Base-by-base conservation (phyloP, 2,888 invertebrate genomes). In the Eulithis testata region DNA sequence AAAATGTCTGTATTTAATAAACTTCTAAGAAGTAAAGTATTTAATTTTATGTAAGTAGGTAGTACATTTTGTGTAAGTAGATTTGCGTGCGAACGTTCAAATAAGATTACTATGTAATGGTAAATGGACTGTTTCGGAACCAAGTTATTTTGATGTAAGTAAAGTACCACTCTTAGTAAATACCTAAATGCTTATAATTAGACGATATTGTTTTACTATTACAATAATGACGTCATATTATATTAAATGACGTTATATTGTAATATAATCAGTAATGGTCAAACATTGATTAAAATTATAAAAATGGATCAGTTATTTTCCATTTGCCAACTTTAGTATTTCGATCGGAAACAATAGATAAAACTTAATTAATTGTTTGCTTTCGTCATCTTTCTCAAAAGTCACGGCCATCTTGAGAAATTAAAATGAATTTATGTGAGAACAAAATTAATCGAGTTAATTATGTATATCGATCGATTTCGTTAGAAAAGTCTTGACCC, bases 401-500 rank as follows among this genome's bases (percentile, higher is more conserved):
- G 67, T 60, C 67, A 67, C 57, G 67, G 63, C 45, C 27, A 50
- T 47, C 45, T 53, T n/a, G 27, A 50, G 56, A 27, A 45, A 65
- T 57, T 60, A 47, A 27, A 54, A 54, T 55, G 21, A 58, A 62
- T 58, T 57, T 54, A 55, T 62, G 55, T 61, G 51, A 49, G 51
- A 68, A 65, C 31, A 68, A 59, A 59, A 14, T 50, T 31, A 51
- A 58, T 11, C 21, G 40, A 51, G 49, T 64, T 73, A 68, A 37
- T 14, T 69, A 73, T 71, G 71, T 63, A 71, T 73, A 66, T 71
- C 71, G 71, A 59, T 71, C 70, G 68, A 62, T 70, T 69, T 69
- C 63, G 63, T 51, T 66, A 64, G 45, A 65, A 64, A 69, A 66
- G 43, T 70, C 71, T 73, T 73, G 73, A 73, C 73, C 71, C 60